These are phyloP conservation scores for Onychostoma macrolepis DNA, from an alignment of 2,113 vertebrate species.

Conservation along the genomic window DNA sequence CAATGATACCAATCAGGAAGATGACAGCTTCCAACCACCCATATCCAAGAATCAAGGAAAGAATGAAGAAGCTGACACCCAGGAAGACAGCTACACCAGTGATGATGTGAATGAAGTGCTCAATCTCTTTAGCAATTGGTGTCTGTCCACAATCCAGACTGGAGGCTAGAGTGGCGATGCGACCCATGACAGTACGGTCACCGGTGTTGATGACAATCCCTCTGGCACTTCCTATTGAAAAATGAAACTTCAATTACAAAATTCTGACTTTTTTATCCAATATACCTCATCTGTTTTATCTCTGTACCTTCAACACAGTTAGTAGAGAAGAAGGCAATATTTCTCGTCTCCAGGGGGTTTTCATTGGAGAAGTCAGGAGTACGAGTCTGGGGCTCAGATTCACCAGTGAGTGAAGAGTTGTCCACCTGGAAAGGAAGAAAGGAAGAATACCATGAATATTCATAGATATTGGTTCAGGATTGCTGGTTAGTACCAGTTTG, in stretches of 20 bases:
- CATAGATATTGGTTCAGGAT: background rate
- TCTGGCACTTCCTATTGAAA: conserved; percentile 79
- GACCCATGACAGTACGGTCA: conserved; percentile 91
- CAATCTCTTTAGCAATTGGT: conserved; percentile 89
- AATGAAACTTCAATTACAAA: background rate
- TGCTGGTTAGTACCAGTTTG: background rate
- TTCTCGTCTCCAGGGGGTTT: conserved; percentile 92
- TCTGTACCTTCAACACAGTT: conserved; percentile 93
- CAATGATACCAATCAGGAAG: conserved; percentile 96
- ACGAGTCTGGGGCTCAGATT: conserved; percentile 95
- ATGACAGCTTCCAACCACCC: conserved; percentile 92
- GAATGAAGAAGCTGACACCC: conserved; percentile 89
- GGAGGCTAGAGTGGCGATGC: conserved; percentile 89
- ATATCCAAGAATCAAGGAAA: conserved; percentile 92
- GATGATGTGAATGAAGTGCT: conserved; percentile 95
- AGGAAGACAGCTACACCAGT: conserved; percentile 94
- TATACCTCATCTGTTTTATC: background rate
- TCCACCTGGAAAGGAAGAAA: conserved; percentile 81
- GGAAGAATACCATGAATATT: background rate
- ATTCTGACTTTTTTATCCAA: background rate
- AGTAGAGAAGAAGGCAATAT: conserved; percentile 95
- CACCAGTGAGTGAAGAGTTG: conserved; percentile 95
- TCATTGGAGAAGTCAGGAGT: conserved; percentile 91
- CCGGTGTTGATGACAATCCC: conserved; percentile 90
- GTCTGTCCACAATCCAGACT: conserved; percentile 87